Evolutionary conservation across 2,797 vertebrate species (phyloP).

Genomic region (Falco biarmicus): DNA sequence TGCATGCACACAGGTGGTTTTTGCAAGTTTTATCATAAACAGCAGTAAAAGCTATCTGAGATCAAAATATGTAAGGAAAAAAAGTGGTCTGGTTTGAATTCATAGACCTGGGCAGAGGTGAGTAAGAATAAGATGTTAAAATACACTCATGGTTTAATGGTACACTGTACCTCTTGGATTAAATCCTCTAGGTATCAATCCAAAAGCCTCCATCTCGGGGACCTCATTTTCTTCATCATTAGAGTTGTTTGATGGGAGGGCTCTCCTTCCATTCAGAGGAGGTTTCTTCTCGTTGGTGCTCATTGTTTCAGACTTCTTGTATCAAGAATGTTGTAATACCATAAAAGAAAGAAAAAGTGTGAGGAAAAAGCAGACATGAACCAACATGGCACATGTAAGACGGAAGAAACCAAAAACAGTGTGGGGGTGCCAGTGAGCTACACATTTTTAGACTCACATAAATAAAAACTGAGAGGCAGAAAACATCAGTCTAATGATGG

Average conservation of each 20-base stretch:
- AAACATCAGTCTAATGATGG: slow-evolving; percentile 20
- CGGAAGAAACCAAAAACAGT: not conserved
- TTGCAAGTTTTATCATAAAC: not conserved
- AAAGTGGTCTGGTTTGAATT: not conserved
- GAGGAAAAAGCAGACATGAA: not conserved
- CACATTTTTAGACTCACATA: not conserved
- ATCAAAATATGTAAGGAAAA: not conserved
- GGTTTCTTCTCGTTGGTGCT: slow-evolving; percentile 43
- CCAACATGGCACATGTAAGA: not conserved
- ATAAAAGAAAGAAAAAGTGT: not conserved
- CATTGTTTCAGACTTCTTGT: slow-evolving; percentile 67
- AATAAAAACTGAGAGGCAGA: slow-evolving; percentile 43
- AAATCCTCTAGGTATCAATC: slow-evolving; percentile 80
- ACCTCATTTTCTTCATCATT: slow-evolving; percentile 83
- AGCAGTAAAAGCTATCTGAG: not conserved
- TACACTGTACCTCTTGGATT: slow-evolving; percentile 81
- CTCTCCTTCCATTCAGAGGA: slow-evolving; percentile 81
- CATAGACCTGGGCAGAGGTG: not conserved
- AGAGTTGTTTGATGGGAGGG: slow-evolving; percentile 79
- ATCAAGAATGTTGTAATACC: not conserved
- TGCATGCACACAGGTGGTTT: not conserved
- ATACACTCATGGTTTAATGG: not conserved
- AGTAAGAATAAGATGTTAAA: not conserved
- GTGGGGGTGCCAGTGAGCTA: not conserved
- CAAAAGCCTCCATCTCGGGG: slow-evolving; percentile 85